A percentile compares a stretch with the other conserved stretches of the same genome.
These are phyloP conservation scores for Cherax quadricarinatus DNA, from an alignment of 1,140 invertebrate genomes.

Conservation along the genomic window DNA sequence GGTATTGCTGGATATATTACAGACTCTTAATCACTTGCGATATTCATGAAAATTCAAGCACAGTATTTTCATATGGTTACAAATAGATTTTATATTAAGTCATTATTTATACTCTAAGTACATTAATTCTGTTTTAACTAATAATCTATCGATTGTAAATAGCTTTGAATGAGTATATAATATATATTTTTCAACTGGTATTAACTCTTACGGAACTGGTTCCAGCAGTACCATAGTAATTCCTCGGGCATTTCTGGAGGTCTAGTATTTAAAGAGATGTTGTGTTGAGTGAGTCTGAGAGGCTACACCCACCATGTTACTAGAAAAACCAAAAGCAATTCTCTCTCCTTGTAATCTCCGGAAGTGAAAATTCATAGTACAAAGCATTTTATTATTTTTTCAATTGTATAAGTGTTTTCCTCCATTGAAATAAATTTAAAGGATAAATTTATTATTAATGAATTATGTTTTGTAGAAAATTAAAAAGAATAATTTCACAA, in stretches of 20 bases:
- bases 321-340: not conserved
- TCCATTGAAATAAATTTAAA: too few species aligned
- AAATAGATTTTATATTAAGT: slow-evolving; percentile 3
- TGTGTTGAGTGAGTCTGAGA: not conserved
- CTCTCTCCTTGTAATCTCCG: not conserved
- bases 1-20: not conserved
- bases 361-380: slow-evolving; percentile 7
- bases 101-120: slow-evolving; percentile 5
- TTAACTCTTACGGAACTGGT: not conserved
- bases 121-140: not conserved
- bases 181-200: not conserved
- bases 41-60: not conserved
- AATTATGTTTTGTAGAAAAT: too few species aligned
- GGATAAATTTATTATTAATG: too few species aligned
- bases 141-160: not conserved
- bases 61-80: not conserved
- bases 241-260: not conserved
- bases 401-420: too few species aligned
- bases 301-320: not conserved
- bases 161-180: not conserved
- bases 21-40: not conserved
- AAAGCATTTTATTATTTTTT: not conserved
- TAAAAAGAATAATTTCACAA: too few species aligned
- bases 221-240: not conserved
- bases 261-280: not conserved